Conservation (phyloP, 2,797 vertebrate genomes). For the Halcyon leucocephala region DNA sequence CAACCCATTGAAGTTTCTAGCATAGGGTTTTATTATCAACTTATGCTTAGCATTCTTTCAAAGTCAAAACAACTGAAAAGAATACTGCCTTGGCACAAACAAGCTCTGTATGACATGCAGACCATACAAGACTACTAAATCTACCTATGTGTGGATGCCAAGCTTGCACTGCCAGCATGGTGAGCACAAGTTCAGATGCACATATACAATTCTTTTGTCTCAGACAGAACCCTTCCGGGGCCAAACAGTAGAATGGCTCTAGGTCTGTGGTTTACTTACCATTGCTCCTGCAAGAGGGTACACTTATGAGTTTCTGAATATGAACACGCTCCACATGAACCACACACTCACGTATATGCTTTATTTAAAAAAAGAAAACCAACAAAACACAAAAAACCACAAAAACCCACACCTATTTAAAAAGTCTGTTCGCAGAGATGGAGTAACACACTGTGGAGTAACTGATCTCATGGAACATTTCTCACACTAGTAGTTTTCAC, state of each 20-base stretch:
- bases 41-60: not conserved
- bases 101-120: rapidly evolving
- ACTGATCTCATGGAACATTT: not conserved
- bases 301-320: rapidly evolving
- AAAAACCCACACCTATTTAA: not conserved
- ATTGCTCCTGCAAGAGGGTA: not conserved
- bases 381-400: too few relatives aligned
- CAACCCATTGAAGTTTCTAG: rapidly evolving
- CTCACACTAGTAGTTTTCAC: not conserved
- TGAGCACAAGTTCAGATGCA: too few relatives aligned
- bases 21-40: not conserved
- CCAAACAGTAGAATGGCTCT: not conserved
- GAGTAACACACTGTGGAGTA: not conserved
- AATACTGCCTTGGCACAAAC: not conserved
- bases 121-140: not conserved
- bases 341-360: rapidly evolving
- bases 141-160: rapidly evolving
- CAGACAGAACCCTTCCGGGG: not conserved
- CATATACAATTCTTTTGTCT: rapidly evolving
- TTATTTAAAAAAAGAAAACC: not conserved
- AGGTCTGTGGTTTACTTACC: not conserved
- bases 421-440: not conserved
- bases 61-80: rapidly evolving
- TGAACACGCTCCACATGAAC: not conserved
- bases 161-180: rapidly evolving